A percentile compares a stretch with the other conserved stretches of the same genome.
Evolutionary conservation across 2,888 invertebrate species (phyloP).

Genomic region (Lamellibrachia satsuma): DNA sequence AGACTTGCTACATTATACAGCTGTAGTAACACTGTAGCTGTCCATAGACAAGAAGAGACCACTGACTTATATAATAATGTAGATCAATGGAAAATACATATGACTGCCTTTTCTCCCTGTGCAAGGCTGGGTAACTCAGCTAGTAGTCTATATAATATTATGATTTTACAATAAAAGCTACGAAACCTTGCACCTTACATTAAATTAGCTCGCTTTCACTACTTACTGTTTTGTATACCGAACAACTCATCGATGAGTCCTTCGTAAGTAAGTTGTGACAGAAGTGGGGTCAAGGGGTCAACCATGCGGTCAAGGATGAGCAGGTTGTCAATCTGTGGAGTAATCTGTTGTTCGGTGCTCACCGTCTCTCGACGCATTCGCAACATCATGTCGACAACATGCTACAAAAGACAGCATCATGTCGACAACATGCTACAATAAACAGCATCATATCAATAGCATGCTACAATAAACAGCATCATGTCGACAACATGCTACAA

Average conservation of each 20-base stretch:
- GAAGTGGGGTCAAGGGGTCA: constrained; percentile 90
- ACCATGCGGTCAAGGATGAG: constrained; percentile 88
- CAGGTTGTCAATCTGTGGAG: constrained; percentile 84
- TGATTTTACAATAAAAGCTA: neutral
- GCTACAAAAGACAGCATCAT: constrained; percentile 58
- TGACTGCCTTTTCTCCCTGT: no score
- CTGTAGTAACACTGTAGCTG: no score
- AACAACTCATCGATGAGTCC: constrained; percentile 96
- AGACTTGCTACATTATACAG: no score
- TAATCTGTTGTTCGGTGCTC: constrained; percentile 67
- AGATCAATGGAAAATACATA: no score
- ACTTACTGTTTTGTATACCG: constrained; percentile 75
- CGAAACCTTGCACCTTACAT: neutral
- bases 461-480: no score
- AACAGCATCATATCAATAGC: neutral
- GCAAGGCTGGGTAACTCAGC: no score
- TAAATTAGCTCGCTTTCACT: neutral
- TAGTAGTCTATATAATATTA: neutral
- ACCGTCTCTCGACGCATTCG: constrained; percentile 74
- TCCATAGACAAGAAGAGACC: no score
- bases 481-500: no score
- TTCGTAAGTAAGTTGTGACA: constrained; percentile 96
- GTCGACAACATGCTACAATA: no score
- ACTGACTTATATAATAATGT: no score
- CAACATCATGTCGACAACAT: constrained; percentile 87